phyloP scores from a whole-genome alignment of 2,113 vertebrate genomes.

The Phalacrocorax brasilianus region DNA sequence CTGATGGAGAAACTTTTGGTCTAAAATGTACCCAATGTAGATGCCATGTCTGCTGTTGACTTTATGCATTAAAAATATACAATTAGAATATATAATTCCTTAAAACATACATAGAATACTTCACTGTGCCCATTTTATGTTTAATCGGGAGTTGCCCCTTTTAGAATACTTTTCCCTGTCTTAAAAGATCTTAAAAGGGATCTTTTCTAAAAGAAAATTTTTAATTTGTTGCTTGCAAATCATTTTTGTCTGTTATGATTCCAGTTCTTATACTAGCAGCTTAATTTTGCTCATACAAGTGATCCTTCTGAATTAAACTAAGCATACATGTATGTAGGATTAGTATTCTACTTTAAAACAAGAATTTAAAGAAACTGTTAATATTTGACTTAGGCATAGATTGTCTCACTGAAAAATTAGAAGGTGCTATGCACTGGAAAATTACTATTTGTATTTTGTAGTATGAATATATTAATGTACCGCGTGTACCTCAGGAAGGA shows the following conservation, averaged over 20 bases:
- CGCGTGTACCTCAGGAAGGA: constrained; percentile 51
- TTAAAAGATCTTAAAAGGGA: neutral
- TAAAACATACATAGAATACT: neutral
- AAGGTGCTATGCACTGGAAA: neutral
- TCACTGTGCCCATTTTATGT: neutral
- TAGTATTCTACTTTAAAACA: neutral
- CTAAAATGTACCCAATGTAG: neutral
- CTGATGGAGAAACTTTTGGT: neutral
- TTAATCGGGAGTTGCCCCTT: neutral
- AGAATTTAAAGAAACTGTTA: neutral
- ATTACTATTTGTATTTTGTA: constrained; percentile 18
- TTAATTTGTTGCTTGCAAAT: neutral
- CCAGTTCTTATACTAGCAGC: neutral
- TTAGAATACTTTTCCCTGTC: neutral
- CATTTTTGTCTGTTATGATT: neutral
- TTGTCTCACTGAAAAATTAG: neutral
- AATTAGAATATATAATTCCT: neutral
- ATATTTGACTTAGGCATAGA: neutral
- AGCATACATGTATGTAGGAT: neutral
- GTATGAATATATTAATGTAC: constrained; percentile 44
- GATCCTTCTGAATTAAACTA: neutral
- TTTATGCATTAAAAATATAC: neutral
- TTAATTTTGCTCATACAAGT: neutral
- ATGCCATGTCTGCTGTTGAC: neutral
- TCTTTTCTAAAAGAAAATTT: neutral